Evolutionary conservation across 2,797 vertebrate species (phyloP).

Genomic region (Eulemur rubriventer): DNA sequence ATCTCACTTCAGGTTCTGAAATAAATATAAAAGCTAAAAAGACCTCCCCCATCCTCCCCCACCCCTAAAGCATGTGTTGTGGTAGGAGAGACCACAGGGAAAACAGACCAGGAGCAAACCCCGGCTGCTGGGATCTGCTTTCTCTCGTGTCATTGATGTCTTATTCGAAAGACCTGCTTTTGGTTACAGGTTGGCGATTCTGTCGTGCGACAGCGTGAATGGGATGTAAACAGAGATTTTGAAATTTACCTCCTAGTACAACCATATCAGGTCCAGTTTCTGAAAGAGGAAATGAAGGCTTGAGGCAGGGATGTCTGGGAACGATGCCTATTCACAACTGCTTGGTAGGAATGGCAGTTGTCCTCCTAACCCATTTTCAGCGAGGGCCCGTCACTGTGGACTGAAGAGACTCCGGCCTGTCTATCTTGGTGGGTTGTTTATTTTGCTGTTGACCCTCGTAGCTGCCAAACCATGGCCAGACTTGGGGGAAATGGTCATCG

Average conservation of each 20-base stretch:
- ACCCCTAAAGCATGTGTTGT: neutral
- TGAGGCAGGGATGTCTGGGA: neutral
- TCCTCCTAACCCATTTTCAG: too few relatives aligned
- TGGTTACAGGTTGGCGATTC: neutral
- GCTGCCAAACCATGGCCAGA: neutral
- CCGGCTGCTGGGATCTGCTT: neutral
- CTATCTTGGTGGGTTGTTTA: neutral
- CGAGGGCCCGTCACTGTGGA: neutral
- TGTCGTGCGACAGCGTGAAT: neutral
- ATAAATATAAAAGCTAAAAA: neutral
- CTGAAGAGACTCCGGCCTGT: neutral
- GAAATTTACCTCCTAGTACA: neutral
- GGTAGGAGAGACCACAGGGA: neutral
- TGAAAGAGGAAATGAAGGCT: neutral
- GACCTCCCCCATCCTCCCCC: too few relatives aligned
- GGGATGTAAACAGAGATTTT: neutral
- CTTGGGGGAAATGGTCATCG: neutral
- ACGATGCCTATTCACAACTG: neutral
- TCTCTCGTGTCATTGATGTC: neutral
- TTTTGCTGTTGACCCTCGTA: neutral
- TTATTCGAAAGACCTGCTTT: neutral
- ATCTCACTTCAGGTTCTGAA: neutral
- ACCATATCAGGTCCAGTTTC: neutral
- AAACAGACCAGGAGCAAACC: neutral
- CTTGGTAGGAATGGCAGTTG: neutral